Percentiles rank a stretch among this genome's conserved stretches.
These are phyloP conservation scores for Entomobrya multifasciata DNA, from an alignment of 2,888 invertebrate genomes.

Conservation along the genomic window DNA sequence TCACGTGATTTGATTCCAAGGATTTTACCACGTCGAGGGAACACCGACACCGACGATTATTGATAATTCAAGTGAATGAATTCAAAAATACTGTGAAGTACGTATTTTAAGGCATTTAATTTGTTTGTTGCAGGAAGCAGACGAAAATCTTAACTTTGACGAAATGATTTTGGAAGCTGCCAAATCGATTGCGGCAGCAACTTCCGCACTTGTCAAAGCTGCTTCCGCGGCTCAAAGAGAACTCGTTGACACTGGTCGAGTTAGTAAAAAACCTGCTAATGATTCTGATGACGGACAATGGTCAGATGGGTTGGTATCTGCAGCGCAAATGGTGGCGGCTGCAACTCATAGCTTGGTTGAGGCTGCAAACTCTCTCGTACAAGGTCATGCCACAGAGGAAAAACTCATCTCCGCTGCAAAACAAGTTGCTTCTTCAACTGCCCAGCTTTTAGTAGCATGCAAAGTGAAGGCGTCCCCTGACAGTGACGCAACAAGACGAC, in stretches of 20 bases:
- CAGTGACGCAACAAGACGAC: too few relatives aligned
- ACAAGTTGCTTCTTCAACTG: too few relatives aligned
- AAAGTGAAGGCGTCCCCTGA: too few relatives aligned
- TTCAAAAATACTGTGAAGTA: not conserved
- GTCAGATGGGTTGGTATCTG: constrained; percentile 98
- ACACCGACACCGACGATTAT: not conserved
- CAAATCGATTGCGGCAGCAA: constrained; percentile 96
- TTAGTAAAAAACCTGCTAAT: constrained; percentile 88
- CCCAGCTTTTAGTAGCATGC: too few relatives aligned
- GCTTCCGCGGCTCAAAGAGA: constrained; percentile 98
- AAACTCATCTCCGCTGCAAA: too few relatives aligned
- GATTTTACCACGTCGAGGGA: not conserved
- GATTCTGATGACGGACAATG: constrained; percentile 98
- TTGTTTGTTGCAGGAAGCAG: constrained; percentile 86
- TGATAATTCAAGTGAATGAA: too few relatives aligned
- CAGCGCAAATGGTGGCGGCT: constrained; percentile 97
- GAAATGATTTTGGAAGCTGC: constrained; percentile 99
- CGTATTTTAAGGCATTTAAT: not conserved
- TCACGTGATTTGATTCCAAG: constrained; percentile 4
- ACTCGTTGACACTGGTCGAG: constrained; percentile 94
- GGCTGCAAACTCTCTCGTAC: too few relatives aligned
- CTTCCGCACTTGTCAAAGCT: constrained; percentile 96
- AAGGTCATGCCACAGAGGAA: too few relatives aligned
- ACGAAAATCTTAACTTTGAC: constrained; percentile 97
- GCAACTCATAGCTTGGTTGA: too few relatives aligned